Conservation (phyloP, 2,888 invertebrate genomes). For the Galeruca laticollis region DNA sequence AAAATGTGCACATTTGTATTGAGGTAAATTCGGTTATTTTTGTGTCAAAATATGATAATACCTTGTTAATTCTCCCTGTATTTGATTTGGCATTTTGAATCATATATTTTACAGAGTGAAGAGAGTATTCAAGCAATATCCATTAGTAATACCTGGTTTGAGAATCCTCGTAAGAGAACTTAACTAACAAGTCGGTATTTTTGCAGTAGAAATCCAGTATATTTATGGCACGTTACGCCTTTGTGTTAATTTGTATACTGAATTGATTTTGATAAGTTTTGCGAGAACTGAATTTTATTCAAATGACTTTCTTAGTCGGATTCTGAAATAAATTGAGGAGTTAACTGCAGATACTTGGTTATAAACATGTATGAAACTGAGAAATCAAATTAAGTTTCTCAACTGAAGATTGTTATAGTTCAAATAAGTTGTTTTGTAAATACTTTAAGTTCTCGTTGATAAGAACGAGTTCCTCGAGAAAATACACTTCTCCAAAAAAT, state of each 20-base stretch:
- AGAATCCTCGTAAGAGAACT: neutral
- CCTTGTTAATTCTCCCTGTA: no score
- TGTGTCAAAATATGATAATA: no score
- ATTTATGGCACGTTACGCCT: neutral
- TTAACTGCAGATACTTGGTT: neutral
- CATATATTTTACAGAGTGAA: constrained; percentile 5
- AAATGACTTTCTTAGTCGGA: neutral
- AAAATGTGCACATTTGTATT: no score
- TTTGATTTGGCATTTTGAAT: neutral
- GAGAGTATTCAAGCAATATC: neutral
- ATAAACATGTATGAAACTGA: neutral
- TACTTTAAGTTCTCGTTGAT: neutral
- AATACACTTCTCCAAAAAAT: neutral
- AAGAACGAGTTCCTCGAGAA: neutral
- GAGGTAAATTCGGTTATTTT: no score
- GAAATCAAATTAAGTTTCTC: neutral
- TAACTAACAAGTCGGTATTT: neutral
- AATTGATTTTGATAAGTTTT: constrained; percentile 6
- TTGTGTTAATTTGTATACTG: constrained; percentile 4
- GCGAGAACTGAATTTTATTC: constrained; percentile 1
- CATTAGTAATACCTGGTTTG: neutral
- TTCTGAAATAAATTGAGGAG: constrained; percentile 4
- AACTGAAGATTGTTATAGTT: neutral
- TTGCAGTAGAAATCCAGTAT: neutral
- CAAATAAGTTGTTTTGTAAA: neutral